These are phyloP conservation scores for Agrochola lota DNA, from an alignment of 2,888 invertebrate species.

Conservation along the genomic window DNA sequence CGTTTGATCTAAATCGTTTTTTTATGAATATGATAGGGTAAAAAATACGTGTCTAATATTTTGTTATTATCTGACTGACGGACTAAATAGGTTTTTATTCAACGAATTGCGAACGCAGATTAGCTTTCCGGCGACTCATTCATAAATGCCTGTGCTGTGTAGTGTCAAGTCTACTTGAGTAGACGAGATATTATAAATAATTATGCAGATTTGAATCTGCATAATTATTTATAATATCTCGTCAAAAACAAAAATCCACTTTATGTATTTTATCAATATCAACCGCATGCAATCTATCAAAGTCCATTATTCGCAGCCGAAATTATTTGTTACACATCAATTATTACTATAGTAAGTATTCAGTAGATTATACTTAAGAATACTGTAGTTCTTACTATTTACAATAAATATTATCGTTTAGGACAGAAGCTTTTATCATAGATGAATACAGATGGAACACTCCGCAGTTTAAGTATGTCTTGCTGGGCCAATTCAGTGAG, in stretches of 20 bases:
- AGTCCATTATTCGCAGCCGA: constrained; percentile 57
- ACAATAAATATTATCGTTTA: constrained; percentile 45
- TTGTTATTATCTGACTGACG: no score
- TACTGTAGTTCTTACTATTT: constrained; percentile 61
- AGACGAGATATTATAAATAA: no score
- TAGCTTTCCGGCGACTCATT: not conserved
- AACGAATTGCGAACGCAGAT: not conserved
- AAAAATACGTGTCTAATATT: no score
- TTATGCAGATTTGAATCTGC: no score
- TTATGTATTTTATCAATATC: constrained; percentile 14
- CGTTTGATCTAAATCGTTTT: no score
- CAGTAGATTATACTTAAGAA: constrained; percentile 46
- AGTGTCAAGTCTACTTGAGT: not conserved
- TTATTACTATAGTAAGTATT: constrained; percentile 27
- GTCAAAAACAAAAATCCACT: not conserved
- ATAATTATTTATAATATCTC: not conserved
- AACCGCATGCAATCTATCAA: constrained; percentile 49
- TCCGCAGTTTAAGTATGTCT: no score
- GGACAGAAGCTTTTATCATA: not conserved
- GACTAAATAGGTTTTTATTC: no score
- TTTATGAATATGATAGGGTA: no score
- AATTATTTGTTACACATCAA: constrained; percentile 37
- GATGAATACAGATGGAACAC: no score
- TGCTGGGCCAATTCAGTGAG: no score
- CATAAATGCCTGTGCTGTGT: no score